These are phyloP conservation scores for Vandiemenella viatica DNA, from an alignment of 2,888 invertebrate species.

Conservation along the genomic window DNA sequence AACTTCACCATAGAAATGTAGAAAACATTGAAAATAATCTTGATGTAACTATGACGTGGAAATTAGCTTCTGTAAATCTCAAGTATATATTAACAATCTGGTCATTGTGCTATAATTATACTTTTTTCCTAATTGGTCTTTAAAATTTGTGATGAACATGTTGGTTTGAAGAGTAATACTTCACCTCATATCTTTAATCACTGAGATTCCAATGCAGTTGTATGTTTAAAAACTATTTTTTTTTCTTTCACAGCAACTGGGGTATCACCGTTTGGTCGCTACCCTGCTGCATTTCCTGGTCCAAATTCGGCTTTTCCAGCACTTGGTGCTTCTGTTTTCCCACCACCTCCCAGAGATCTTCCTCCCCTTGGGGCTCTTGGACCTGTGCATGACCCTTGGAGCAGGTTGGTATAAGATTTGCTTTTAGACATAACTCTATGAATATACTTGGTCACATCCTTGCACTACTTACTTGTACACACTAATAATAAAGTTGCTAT, in stretches of 20 bases:
- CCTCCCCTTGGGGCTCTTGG: slow-evolving; percentile 31
- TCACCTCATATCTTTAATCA: not conserved
- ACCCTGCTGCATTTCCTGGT: slow-evolving; percentile 49
- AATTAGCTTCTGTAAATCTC: too few species aligned
- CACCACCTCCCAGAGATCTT: slow-evolving; percentile 38
- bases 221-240: not conserved
- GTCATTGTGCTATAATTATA: too few species aligned
- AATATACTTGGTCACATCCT: slow-evolving; percentile 1
- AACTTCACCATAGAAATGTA: too few species aligned
- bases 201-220: not conserved
- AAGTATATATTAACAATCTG: too few species aligned
- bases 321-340: slow-evolving; percentile 45
- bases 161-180: too few species aligned
- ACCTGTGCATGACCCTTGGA: slow-evolving; percentile 50
- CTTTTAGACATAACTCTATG: not conserved
- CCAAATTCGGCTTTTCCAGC: slow-evolving; percentile 50
- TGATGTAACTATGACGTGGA: too few species aligned
- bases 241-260: slow-evolving; percentile 14
- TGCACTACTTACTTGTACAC: too few species aligned
- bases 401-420: slow-evolving; percentile 45
- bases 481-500: too few species aligned
- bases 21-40: too few species aligned
- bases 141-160: too few species aligned
- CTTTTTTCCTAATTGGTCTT: too few species aligned
- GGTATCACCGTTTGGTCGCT: slow-evolving; percentile 68